A percentile compares a stretch with the other conserved stretches of the same genome.
phyloP scores from a whole-genome alignment of 2,113 vertebrate genomes.

The Rhineura floridana region DNA sequence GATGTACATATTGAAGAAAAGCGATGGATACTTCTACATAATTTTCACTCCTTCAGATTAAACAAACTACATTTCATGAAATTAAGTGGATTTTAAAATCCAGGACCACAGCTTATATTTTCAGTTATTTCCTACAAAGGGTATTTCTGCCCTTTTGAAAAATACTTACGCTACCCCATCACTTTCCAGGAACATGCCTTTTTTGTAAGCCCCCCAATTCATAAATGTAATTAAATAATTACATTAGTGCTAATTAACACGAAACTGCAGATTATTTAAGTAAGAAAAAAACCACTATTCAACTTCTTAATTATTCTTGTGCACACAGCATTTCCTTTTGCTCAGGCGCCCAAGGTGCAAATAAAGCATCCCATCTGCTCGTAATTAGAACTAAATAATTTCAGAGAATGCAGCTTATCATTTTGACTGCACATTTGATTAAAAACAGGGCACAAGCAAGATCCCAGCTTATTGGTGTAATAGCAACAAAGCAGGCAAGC shows the following conservation, averaged over 20 bases:
- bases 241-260: constrained; percentile 99
- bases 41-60: constrained; percentile 63
- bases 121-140: constrained; percentile 62
- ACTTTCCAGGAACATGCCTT: constrained; percentile 66
- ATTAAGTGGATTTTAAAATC: constrained; percentile 26
- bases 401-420: constrained; percentile 96
- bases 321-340: constrained; percentile 99
- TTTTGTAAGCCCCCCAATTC: constrained; percentile 83
- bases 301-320: constrained; percentile 99
- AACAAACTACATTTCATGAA: constrained; percentile 51
- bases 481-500: constrained; percentile 69
- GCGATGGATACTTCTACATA: constrained; percentile 46
- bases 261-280: constrained; percentile 96
- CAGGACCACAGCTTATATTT: constrained; percentile 52
- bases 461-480: constrained; percentile 76
- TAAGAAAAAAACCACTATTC: constrained; percentile 92
- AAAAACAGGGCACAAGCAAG: constrained; percentile 87
- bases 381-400: constrained; percentile 99
- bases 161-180: constrained; percentile 67
- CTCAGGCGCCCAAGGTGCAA: constrained; percentile 98
- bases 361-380: constrained; percentile 99
- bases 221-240: constrained; percentile 99
- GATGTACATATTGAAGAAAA: not conserved
- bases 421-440: constrained; percentile 99
- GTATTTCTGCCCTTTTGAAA: not conserved